Evolutionary conservation across 2,797 vertebrate species (phyloP).

Genomic region (Tenualosa ilisha): DNA sequence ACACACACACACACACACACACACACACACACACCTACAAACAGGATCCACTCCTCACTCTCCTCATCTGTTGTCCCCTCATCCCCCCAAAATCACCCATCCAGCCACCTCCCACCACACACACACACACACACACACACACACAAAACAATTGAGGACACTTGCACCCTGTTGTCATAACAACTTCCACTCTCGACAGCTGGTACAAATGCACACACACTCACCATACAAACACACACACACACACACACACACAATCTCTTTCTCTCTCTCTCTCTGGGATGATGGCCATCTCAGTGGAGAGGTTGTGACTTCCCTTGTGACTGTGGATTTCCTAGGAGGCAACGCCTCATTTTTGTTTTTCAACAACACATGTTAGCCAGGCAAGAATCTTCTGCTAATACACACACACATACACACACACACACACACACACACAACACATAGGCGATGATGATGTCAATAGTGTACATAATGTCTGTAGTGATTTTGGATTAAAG

Average conservation of each 20-base stretch:
- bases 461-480: too few species aligned
- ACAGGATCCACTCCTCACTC: constrained; percentile 22
- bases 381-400: neutral
- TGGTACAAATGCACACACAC: constrained; percentile 5
- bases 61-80: neutral
- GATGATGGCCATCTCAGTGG: neutral
- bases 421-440: neutral
- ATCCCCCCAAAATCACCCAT: neutral
- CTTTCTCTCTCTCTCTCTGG: neutral
- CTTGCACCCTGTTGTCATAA: constrained; percentile 20
- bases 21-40: neutral
- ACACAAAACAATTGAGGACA: neutral
- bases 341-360: neutral
- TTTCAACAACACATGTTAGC: neutral
- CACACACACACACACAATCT: constrained; percentile 5
- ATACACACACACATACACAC: constrained; percentile 12
- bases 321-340: neutral
- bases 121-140: neutral
- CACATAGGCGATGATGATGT: neutral
- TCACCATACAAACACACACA: neutral
- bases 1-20: neutral
- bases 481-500: too few species aligned
- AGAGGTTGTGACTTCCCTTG: neutral
- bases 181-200: constrained; percentile 13
- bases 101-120: neutral